These are phyloP conservation scores for Enteromius afrohamiltoni DNA, from an alignment of 2,797 vertebrate species.

Conservation along the genomic window DNA sequence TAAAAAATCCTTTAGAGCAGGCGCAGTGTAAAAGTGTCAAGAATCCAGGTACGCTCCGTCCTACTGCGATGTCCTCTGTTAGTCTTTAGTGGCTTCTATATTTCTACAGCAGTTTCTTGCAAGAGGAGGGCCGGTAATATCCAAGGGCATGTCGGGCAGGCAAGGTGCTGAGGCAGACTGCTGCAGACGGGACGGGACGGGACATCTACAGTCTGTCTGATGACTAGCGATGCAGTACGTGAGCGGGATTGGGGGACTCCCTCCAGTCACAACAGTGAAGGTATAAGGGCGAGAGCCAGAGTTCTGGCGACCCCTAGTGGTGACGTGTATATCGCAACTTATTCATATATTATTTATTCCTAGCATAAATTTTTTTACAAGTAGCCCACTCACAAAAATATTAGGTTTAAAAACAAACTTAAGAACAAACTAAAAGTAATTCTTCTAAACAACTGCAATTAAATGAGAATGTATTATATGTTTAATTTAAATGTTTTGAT, in stretches of 20 bases:
- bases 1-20: constrained; percentile 61
- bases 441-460: background rate
- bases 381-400: background rate
- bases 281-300: background rate
- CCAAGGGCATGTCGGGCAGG: constrained; percentile 75
- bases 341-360: background rate
- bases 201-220: constrained; percentile 62
- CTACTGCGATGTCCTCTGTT: constrained; percentile 20
- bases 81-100: constrained; percentile 5
- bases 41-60: constrained; percentile 56
- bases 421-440: background rate
- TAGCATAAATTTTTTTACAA: background rate
- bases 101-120: constrained; percentile 36
- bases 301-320: constrained; percentile 26
- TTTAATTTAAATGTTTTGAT: background rate
- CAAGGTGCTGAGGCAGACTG: constrained; percentile 78
- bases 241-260: constrained; percentile 68
- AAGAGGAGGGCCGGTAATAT: constrained; percentile 62
- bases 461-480: background rate
- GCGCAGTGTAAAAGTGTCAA: constrained; percentile 60
- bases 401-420: background rate
- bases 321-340: background rate
- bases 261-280: constrained; percentile 52
- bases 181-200: constrained; percentile 70
- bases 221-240: constrained; percentile 61